phyloP scores from a whole-genome alignment of 1,140 invertebrate species.

The Drosophila albomicans region DNA sequence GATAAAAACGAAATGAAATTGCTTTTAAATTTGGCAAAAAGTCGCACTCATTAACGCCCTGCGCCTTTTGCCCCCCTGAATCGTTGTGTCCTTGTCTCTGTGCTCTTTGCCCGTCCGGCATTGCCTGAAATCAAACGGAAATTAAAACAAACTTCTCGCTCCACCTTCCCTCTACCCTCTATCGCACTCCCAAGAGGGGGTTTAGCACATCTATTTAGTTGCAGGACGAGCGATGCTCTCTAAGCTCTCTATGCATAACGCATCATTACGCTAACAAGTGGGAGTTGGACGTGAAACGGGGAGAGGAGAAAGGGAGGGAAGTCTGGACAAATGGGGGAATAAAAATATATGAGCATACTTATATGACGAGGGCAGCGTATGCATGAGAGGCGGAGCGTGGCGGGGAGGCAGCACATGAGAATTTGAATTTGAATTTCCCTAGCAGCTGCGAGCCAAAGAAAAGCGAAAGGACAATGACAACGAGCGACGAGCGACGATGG shows the following conservation, averaged over 20 bases:
- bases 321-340: conserved; percentile 41
- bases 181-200: background rate
- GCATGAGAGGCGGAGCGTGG: background rate
- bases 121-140: conserved; percentile 70
- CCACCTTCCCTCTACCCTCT: background rate
- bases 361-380: background rate
- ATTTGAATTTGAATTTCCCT: conserved; percentile 59
- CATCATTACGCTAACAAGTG: conserved; percentile 71
- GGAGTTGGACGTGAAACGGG: background rate
- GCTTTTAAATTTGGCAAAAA: conserved; percentile 68
- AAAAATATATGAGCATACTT: conserved; percentile 40
- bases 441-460: conserved; percentile 35
- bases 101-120: background rate
- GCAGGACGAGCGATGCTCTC: background rate
- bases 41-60: conserved; percentile 48
- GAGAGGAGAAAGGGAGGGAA: conserved; percentile 1
- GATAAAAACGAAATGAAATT: conserved; percentile 60
- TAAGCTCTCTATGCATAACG: conserved; percentile 69
- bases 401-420: conserved; percentile 28
- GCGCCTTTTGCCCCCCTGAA: conserved; percentile 4
- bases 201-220: conserved; percentile 31
- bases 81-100: no score
- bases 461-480: conserved; percentile 46
- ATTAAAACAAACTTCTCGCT: conserved; percentile 57
- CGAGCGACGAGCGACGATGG: background rate